A percentile compares a stretch with the other conserved stretches of the same genome.
Evolutionary conservation across 2,113 vertebrate genomes (phyloP).

Genomic region (Vanacampus margaritifer): DNA sequence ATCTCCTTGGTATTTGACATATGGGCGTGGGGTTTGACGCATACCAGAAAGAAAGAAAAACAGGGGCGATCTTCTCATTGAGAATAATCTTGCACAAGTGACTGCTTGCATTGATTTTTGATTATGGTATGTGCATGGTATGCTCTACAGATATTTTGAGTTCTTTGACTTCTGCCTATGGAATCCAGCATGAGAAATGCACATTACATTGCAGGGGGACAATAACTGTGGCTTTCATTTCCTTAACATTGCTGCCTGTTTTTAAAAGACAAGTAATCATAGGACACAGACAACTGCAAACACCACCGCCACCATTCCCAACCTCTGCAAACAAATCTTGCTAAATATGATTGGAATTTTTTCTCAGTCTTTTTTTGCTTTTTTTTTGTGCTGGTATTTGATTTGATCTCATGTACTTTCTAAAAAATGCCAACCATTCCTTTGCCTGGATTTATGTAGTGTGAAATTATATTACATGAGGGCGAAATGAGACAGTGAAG

Average conservation of each 20-base stretch:
- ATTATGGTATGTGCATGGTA: slow-evolving; percentile 60
- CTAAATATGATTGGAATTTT: slow-evolving; percentile 49
- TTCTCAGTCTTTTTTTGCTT: slow-evolving; percentile 28
- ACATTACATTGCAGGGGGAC: slow-evolving; percentile 21
- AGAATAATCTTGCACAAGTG: slow-evolving; percentile 54
- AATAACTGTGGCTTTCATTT: background rate
- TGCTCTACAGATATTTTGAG: slow-evolving; percentile 65
- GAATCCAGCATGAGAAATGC: slow-evolving; percentile 67
- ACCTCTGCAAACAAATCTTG: background rate
- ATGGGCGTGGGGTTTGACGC: slow-evolving; percentile 31
- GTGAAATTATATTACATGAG: background rate
- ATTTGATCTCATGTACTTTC: slow-evolving; percentile 33
- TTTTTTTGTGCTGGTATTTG: slow-evolving; percentile 39
- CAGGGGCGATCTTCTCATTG: slow-evolving; percentile 27
- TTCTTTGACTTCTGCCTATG: slow-evolving; percentile 71
- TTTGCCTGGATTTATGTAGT: slow-evolving; percentile 15
- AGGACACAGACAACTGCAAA: background rate
- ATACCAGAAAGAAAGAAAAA: slow-evolving; percentile 26
- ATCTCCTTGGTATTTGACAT: slow-evolving; percentile 42
- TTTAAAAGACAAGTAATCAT: background rate
- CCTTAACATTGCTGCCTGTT: background rate
- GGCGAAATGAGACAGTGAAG: background rate
- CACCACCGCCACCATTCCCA: background rate
- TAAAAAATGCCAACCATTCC: slow-evolving; percentile 17
- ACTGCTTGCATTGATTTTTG: slow-evolving; percentile 71